Evolutionary conservation across 2,888 invertebrate species (phyloP), one percentile per base, ranked within the genome.

Genomic region (Onchidella celtica): DNA sequence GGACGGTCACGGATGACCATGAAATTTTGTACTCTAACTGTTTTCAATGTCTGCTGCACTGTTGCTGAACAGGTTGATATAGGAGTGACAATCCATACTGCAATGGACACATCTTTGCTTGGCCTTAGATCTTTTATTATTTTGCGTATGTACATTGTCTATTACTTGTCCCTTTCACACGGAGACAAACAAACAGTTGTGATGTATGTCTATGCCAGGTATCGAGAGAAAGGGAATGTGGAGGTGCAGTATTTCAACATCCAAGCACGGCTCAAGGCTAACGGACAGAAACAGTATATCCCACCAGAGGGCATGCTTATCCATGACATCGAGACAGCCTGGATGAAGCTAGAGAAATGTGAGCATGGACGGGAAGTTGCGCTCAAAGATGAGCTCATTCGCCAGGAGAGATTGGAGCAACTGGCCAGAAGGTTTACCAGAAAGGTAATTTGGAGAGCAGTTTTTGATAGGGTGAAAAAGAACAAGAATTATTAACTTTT

Each of bases 281-380:
- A 99, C 86, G 96, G 97, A 29, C 92, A 92, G 84, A 89, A 90
- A 65, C 83, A 84, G 70, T 93, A 92, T 82, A 80, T 81, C 0
- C 93, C 93, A 24, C 90, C 91, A 1, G 94, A 98, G 90, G 98
- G 99, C 0, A 96, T 97, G 93, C 95, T 97, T 89, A 96, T 99
- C 0, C 97, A 98, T 90, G 99, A 99, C 93, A 96, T 99, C 89
- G 98, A 99, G 94, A 95, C 97, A 81, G 97, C 97, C 40, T 99
- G 99, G 99, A 96, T 97, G 89, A 94, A 95, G 81, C 94, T 99
- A 76, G 99, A 99, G 94, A 96, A 96, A 86, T 97, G 98, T 0
- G 99, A 99, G 93, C 98, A 99, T 84, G 96, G 96, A 55, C 95
- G 99, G 4, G 99, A 99, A 94, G 96, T 98, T 3, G 98, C 98